phyloP scores from a whole-genome alignment of 2,113 vertebrate genomes.

The Zonotrichia leucophrys region DNA sequence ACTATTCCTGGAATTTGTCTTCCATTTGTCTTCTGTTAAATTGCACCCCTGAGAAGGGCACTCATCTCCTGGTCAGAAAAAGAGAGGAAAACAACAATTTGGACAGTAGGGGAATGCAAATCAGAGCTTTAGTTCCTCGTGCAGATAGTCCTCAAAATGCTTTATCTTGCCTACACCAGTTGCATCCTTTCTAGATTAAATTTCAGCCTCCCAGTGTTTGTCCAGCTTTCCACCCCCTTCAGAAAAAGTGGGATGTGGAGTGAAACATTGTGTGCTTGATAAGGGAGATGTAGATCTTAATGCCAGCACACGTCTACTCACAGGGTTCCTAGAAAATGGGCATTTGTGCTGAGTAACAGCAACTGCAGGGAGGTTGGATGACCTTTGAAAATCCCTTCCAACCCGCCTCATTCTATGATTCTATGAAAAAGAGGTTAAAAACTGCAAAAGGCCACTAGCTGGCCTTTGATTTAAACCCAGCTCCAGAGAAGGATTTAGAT shows the following conservation, averaged over 20 bases:
- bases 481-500: not conserved
- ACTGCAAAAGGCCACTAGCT: not conserved
- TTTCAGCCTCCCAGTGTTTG: not conserved
- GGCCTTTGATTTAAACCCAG: not conserved
- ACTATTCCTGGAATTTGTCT: not conserved
- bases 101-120: not conserved
- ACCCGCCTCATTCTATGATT: not conserved
- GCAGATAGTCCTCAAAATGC: not conserved
- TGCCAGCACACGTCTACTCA: not conserved
- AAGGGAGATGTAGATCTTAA: not conserved
- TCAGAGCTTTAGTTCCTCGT: not conserved
- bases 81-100: not conserved
- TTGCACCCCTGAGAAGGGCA: not conserved
- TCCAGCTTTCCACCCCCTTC: not conserved
- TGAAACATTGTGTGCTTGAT: not conserved
- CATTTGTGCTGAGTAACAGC: not conserved
- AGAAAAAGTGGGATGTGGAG: not conserved
- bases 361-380: not conserved
- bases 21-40: not conserved
- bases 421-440: not conserved
- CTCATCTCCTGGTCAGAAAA: not conserved
- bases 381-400: not conserved
- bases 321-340: not conserved
- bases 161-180: not conserved
- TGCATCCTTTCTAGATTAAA: conserved; percentile 4